Conservation (phyloP, 2,797 vertebrate species). For the Dipus sagitta region DNA sequence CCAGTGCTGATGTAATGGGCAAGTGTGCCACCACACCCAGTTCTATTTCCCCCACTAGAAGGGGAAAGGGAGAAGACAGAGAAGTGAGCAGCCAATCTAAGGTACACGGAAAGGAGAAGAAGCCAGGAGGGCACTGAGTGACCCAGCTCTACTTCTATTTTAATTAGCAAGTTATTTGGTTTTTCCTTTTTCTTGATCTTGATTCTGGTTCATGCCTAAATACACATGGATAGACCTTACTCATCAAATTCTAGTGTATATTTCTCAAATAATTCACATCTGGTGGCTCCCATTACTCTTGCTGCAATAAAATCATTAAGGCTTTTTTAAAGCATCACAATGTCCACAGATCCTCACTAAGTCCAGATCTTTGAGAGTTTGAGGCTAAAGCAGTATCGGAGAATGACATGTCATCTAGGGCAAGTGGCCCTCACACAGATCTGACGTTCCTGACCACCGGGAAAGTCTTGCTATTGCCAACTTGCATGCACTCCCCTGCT, state of each 20-base stretch:
- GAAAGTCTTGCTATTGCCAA: background rate
- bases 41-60: background rate
- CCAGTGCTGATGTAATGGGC: background rate
- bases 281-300: background rate
- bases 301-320: background rate
- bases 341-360: background rate
- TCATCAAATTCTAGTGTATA: background rate
- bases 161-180: constrained; percentile 23
- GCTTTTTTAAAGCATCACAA: background rate
- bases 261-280: background rate
- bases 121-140: too few species aligned
- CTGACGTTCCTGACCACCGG: background rate
- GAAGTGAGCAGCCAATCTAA: too few species aligned
- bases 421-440: background rate
- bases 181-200: background rate
- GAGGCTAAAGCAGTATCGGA: background rate
- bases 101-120: too few species aligned
- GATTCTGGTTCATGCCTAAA: constrained; percentile 52
- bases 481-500: background rate
- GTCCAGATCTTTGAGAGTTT: background rate
- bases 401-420: background rate
- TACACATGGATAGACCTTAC: background rate
- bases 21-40: background rate
- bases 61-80: too few species aligned
- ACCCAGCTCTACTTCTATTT: constrained; percentile 21